Conservation (phyloP, 1,140 invertebrate genomes). For the Hyles vespertilio region DNA sequence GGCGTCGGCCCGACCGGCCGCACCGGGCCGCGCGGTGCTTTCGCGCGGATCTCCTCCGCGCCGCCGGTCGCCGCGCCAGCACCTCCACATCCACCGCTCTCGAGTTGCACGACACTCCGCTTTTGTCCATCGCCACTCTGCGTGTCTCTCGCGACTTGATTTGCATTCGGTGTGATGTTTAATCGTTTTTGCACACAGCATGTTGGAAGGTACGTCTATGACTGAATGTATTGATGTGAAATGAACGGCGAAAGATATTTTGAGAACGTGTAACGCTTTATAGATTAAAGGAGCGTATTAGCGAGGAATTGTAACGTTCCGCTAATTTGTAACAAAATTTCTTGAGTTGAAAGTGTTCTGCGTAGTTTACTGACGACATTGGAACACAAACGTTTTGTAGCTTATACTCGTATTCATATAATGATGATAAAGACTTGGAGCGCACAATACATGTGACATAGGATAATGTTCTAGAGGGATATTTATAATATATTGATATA, state of each 20-base stretch:
- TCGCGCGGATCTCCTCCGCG: not conserved
- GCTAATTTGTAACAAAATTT: constrained; percentile 1
- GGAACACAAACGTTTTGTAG: constrained; percentile 35
- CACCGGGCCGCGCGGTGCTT: no score
- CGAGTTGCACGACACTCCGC: not conserved
- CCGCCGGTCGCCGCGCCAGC: not conserved
- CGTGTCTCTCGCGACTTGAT: no score
- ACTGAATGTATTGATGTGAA: constrained; percentile 9
- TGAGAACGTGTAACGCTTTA: constrained; percentile 3
- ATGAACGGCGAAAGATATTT: constrained; percentile 8
- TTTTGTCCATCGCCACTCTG: no score
- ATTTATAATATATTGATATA: constrained; percentile 46
- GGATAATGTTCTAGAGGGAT: constrained; percentile 38
- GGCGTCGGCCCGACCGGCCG: no score
- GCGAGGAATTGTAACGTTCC: constrained; percentile 21
- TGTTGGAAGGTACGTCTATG: constrained; percentile 3
- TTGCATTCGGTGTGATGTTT: constrained; percentile 1
- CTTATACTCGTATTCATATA: constrained; percentile 35
- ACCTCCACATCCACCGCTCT: not conserved
- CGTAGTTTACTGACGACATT: constrained; percentile 24
- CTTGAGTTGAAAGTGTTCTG: constrained; percentile 7
- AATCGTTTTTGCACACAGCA: not conserved
- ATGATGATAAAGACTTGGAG: constrained; percentile 57
- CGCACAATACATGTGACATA: constrained; percentile 72
- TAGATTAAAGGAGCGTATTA: constrained; percentile 1